These are phyloP conservation scores for Bungarus multicinctus DNA, from an alignment of 2,113 vertebrate species.

Conservation along the genomic window DNA sequence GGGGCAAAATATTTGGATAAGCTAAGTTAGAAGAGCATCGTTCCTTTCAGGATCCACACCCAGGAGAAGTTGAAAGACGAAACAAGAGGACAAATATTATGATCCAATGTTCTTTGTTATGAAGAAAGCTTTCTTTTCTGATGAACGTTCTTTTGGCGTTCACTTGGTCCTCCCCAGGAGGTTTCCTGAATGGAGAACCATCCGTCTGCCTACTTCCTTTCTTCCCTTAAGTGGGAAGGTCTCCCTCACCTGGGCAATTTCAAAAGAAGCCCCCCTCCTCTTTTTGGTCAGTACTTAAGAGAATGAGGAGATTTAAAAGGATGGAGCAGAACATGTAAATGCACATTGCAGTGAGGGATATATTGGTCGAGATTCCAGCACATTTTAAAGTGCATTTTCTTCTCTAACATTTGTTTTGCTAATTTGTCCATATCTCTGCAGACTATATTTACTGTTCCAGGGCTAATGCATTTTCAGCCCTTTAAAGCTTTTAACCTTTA, in stretches of 20 bases:
- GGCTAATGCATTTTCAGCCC: constrained; percentile 74
- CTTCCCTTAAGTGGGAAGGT: constrained; percentile 4
- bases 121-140: constrained; percentile 13
- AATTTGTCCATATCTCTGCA: constrained; percentile 69
- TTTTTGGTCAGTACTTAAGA: constrained; percentile 27
- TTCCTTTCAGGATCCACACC: constrained; percentile 10
- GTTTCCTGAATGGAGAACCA: constrained; percentile 6
- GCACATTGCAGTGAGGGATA: constrained; percentile 50
- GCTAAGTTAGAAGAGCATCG: constrained; percentile 28
- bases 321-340: constrained; percentile 56
- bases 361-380: constrained; percentile 57
- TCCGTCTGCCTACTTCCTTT: background rate
- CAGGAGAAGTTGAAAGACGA: background rate
- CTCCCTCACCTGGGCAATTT: constrained; percentile 41
- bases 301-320: constrained; percentile 61
- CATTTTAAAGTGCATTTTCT: constrained; percentile 62
- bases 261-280: constrained; percentile 44
- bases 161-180: constrained; percentile 4
- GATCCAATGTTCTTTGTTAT: constrained; percentile 23
- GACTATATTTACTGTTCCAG: constrained; percentile 73
- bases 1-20: constrained; percentile 32
- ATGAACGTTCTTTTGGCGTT: constrained; percentile 19
- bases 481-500: constrained; percentile 81
- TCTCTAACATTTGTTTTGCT: constrained; percentile 76
- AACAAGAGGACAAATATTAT: constrained; percentile 30